phyloP scores from a whole-genome alignment of 2,113 vertebrate species.

The Pao palembangensis region DNA sequence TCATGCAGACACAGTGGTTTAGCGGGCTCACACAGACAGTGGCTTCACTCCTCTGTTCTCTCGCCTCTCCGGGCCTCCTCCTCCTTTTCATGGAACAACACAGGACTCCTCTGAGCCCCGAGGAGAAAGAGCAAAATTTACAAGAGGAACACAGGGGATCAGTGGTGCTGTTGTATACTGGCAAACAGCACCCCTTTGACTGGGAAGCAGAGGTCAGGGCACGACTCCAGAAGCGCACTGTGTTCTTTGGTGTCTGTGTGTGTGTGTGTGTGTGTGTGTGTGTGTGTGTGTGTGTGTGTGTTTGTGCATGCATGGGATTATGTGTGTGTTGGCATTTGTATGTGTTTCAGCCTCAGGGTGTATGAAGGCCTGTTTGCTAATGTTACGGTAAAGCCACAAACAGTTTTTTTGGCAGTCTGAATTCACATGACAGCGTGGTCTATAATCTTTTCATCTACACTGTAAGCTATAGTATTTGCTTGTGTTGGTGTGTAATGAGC shows the following conservation, averaged over 20 bases:
- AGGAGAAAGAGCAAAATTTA: slow-evolving; percentile 74
- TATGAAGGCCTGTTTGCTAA: slow-evolving; percentile 45
- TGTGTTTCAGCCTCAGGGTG: slow-evolving; percentile 44
- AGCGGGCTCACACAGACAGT: slow-evolving; percentile 54
- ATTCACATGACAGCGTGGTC: slow-evolving; percentile 59
- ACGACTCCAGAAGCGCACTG: slow-evolving; percentile 54
- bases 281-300: slow-evolving; percentile 30
- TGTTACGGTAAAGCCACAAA: slow-evolving; percentile 54
- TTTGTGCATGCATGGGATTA: slow-evolving; percentile 24
- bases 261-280: slow-evolving; percentile 10
- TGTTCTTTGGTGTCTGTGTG: slow-evolving; percentile 36
- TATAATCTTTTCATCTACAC: slow-evolving; percentile 45
- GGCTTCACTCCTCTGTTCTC: slow-evolving; percentile 62
- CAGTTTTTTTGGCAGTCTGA: slow-evolving; percentile 51
- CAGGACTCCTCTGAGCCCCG: slow-evolving; percentile 57
- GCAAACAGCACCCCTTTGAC: slow-evolving; percentile 66
- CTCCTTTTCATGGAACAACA: slow-evolving; percentile 66
- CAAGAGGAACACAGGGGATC: slow-evolving; percentile 64
- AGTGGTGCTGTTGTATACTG: slow-evolving; percentile 65
- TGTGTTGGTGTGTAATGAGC: slow-evolving; percentile 34
- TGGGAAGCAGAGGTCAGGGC: slow-evolving; percentile 65
- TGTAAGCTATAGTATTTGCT: slow-evolving; percentile 44
- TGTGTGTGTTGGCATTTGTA: slow-evolving; percentile 49
- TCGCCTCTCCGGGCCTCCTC: slow-evolving; percentile 42
- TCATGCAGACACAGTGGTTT: slow-evolving; percentile 59